Percentiles rank a stretch among this genome's conserved stretches.
phyloP scores from a whole-genome alignment of 2,888 invertebrate genomes.

The Erannis defoliaria region DNA sequence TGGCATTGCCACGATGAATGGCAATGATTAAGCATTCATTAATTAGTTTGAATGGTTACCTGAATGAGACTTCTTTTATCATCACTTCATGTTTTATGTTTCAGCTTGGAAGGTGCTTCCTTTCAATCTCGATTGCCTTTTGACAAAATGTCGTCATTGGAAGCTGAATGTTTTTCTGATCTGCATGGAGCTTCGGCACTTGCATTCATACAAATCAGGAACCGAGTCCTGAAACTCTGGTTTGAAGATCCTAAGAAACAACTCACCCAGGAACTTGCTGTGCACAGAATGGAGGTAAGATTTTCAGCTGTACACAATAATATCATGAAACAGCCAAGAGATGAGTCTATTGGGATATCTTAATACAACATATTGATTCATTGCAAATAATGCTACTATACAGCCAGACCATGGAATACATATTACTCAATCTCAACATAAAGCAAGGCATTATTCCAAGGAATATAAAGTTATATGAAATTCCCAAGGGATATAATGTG shows the following conservation, averaged over 20 bases:
- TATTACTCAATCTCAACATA: too few species aligned
- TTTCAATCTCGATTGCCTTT: conserved; percentile 97
- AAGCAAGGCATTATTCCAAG: too few species aligned
- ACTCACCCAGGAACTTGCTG: conserved; percentile 92
- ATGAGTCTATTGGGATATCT: too few species aligned
- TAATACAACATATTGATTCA: too few species aligned
- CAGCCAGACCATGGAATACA: too few species aligned
- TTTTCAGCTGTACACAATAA: too few species aligned
- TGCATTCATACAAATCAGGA: conserved; percentile 96
- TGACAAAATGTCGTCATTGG: conserved; percentile 97
- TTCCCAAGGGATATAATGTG: too few species aligned
- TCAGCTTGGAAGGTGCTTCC: conserved; percentile 95
- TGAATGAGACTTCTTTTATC: neutral
- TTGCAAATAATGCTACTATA: too few species aligned
- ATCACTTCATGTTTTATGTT: conserved; percentile 18
- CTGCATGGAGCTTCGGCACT: conserved; percentile 94
- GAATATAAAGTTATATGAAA: too few species aligned
- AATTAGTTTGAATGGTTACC: neutral
- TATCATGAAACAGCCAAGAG: too few species aligned
- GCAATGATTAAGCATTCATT: too few species aligned
- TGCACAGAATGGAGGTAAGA: conserved; percentile 90
- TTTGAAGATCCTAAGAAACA: conserved; percentile 98
- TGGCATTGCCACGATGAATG: too few species aligned
- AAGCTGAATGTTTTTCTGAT: conserved; percentile 97
- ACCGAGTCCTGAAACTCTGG: conserved; percentile 97